Conservation (phyloP, 2,113 vertebrate species). For the Mungos mungo region DNA sequence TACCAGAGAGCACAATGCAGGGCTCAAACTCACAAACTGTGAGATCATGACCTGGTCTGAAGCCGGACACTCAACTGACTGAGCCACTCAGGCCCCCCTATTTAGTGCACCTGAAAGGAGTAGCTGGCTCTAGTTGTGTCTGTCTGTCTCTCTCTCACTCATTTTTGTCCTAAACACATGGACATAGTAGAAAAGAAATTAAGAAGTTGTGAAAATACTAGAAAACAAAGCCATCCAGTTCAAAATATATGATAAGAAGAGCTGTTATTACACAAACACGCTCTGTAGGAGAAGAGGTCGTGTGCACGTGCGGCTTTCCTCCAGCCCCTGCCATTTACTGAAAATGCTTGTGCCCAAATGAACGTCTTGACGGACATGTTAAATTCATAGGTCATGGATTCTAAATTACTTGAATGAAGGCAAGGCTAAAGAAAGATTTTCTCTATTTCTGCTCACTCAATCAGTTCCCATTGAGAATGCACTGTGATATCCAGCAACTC, state of each 20-base stretch:
- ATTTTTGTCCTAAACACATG: not conserved
- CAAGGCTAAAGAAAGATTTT: slow-evolving; percentile 35
- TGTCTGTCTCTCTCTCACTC: not conserved
- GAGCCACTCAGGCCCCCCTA: no score
- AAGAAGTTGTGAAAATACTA: not conserved
- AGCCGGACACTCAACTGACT: no score
- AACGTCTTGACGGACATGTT: slow-evolving; percentile 3
- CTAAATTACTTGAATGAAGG: slow-evolving; percentile 21
- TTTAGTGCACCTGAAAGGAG: not conserved
- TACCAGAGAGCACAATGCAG: no score
- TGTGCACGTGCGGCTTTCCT: not conserved
- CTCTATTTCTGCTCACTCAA: slow-evolving; percentile 28
- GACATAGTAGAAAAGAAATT: not conserved
- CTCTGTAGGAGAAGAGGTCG: not conserved
- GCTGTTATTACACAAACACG: not conserved
- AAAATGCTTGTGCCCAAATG: not conserved
- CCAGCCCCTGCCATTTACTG: not conserved
- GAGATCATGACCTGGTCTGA: no score
- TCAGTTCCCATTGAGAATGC: not conserved
- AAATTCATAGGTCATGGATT: not conserved
- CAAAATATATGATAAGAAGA: not conserved
- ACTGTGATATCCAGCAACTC: not conserved
- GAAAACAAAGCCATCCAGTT: not conserved
- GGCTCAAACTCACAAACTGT: no score
- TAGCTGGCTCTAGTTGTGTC: not conserved